phyloP scores from a whole-genome alignment of 2,888 invertebrate genomes.

The Metopia argyrocephala region DNA sequence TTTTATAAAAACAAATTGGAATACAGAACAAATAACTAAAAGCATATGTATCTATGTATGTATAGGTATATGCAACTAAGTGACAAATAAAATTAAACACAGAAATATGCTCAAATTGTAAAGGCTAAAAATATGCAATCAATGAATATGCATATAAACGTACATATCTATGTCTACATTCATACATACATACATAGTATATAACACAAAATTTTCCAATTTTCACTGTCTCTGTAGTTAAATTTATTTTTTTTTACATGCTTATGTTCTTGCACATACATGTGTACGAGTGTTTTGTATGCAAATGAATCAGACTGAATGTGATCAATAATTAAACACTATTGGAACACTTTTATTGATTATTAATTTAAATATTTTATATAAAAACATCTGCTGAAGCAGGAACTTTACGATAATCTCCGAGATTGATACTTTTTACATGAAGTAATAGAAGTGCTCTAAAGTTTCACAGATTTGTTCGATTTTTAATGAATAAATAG shows the following conservation, averaged over 20 bases:
- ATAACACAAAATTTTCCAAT: neutral
- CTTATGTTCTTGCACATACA: neutral
- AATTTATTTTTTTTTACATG: neutral
- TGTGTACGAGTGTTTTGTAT: neutral
- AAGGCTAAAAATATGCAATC: slow-evolving; percentile 2
- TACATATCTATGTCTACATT: neutral
- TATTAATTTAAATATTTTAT: neutral
- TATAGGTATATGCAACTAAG: too few relatives aligned
- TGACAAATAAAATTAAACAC: too few relatives aligned
- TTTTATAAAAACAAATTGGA: too few relatives aligned
- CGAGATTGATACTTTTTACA: too few relatives aligned
- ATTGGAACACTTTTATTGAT: slow-evolving; percentile 9
- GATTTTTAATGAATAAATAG: too few relatives aligned
- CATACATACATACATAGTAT: neutral
- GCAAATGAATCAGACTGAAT: neutral
- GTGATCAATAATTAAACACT: slow-evolving; percentile 9
- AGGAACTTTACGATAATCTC: too few relatives aligned
- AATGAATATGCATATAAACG: slow-evolving; percentile 15
- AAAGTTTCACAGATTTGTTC: too few relatives aligned
- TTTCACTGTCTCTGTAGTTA: neutral
- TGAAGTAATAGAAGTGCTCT: too few relatives aligned
- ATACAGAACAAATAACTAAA: too few relatives aligned
- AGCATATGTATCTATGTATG: too few relatives aligned
- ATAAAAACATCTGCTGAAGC: too few relatives aligned
- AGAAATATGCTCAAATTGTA: neutral